Evolutionary conservation across 64 coral and sea anemone species (phyloP).

Genomic region (Stichodactyla mertensii): DNA sequence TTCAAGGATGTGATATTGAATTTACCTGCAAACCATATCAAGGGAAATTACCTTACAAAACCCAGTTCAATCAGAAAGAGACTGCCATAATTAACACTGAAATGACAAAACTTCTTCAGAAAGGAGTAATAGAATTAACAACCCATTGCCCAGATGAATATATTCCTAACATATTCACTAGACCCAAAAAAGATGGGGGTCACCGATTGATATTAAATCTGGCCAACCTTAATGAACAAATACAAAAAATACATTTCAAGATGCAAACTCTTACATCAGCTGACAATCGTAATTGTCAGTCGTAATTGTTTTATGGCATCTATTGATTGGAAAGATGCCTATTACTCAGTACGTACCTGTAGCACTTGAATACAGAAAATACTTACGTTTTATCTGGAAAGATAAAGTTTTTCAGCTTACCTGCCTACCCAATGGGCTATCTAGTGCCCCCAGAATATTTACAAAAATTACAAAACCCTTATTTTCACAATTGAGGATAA

Average conservation of each 20-base stretch:
- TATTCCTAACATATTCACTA: constrained; percentile 35
- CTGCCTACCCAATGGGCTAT: background rate
- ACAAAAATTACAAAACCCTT: constrained; percentile 51
- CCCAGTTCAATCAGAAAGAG: constrained; percentile 11
- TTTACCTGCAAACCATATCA: background rate
- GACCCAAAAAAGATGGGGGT: constrained; percentile 26
- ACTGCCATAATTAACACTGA: constrained; percentile 34
- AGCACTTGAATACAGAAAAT: background rate
- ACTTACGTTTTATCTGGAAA: background rate
- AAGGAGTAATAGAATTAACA: constrained; percentile 32
- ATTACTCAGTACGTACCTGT: constrained; percentile 26
- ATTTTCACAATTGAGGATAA: constrained; percentile 27
- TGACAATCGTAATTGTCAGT: constrained; percentile 34
- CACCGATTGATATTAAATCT: constrained; percentile 18
- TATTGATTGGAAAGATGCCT: constrained; percentile 21
- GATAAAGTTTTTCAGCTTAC: constrained; percentile 17
- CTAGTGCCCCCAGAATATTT: constrained; percentile 20
- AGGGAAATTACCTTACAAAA: background rate
- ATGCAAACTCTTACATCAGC: constrained; percentile 48
- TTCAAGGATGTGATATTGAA: constrained; percentile 12
- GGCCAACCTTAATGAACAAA: background rate
- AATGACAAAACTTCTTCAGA: constrained; percentile 30
- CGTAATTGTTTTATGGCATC: constrained; percentile 32
- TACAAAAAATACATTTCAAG: constrained; percentile 45
- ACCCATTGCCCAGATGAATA: constrained; percentile 8